These are phyloP conservation scores for Phymanthus crucifer DNA, from an alignment of 92 coral and sea anemone genomes.

Conservation along the genomic window DNA sequence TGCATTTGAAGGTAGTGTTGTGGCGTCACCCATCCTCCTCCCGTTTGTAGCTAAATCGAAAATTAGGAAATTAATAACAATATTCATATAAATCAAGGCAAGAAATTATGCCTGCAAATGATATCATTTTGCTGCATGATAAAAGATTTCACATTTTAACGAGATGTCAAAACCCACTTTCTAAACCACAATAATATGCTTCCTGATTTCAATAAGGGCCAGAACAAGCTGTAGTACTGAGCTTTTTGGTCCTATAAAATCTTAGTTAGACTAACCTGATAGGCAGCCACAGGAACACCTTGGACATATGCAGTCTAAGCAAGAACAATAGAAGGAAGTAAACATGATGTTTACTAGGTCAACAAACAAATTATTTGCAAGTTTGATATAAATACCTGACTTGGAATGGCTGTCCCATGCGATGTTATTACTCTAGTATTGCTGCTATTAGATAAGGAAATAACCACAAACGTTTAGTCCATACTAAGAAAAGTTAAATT, in stretches of 20 bases:
- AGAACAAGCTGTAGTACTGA: too few species aligned
- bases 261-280: conserved; percentile 30
- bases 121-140: too few species aligned
- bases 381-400: conserved; percentile 65
- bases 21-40: conserved; percentile 65
- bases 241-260: not conserved
- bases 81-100: not conserved
- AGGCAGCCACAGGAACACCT: conserved; percentile 47
- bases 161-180: too few species aligned
- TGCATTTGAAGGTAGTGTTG: conserved; percentile 90
- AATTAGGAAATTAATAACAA: not conserved
- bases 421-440: conserved; percentile 64
- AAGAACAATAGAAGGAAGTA: not conserved
- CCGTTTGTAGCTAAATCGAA: conserved; percentile 52
- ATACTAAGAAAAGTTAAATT: not conserved
- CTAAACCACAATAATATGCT: too few species aligned
- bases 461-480: not conserved
- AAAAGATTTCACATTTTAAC: too few species aligned
- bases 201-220: too few species aligned
- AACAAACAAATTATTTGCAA: not conserved
- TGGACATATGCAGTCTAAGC: conserved; percentile 45
- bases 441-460: conserved; percentile 1
- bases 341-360: not conserved
- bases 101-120: conserved; percentile 3
- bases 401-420: conserved; percentile 78